phyloP scores from a whole-genome alignment of 2,888 invertebrate species.

The Drosophila maculinotata region DNA sequence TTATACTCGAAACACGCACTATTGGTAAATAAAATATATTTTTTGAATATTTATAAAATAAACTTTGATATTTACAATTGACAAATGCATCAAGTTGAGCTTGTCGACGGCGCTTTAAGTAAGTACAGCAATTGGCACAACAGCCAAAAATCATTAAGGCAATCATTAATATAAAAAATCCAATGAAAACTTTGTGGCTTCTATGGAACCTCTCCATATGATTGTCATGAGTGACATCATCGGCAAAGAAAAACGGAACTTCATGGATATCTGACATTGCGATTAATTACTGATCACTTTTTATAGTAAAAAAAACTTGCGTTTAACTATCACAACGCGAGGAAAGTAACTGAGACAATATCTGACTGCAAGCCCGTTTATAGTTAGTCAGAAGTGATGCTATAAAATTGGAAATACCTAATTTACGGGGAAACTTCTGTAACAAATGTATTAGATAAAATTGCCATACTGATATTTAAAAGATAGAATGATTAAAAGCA shows the following conservation, averaged over 20 bases:
- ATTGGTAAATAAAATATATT: too few relatives aligned
- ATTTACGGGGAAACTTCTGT: neutral
- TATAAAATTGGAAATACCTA: slow-evolving; percentile 4
- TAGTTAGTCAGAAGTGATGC: neutral
- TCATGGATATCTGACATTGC: neutral
- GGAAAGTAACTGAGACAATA: slow-evolving; percentile 11
- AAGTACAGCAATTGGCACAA: slow-evolving; percentile 9
- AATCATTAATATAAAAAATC: neutral
- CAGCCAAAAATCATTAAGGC: neutral
- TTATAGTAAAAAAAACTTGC: neutral
- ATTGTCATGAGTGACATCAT: neutral
- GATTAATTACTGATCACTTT: too few relatives aligned
- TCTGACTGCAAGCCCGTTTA: neutral
- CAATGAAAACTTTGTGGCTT: neutral
- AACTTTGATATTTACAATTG: slow-evolving; percentile 20
- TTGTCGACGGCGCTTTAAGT: neutral
- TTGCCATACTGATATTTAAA: too few relatives aligned
- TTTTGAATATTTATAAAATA: neutral
- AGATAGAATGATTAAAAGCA: too few relatives aligned
- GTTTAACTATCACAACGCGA: neutral
- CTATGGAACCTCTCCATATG: neutral
- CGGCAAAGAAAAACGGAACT: neutral
- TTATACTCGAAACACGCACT: too few relatives aligned
- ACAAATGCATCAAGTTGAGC: neutral
- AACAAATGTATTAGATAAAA: neutral